These are phyloP conservation scores for Drosophila multiciliata DNA, from an alignment of 2,888 invertebrate species.

Conservation along the genomic window DNA sequence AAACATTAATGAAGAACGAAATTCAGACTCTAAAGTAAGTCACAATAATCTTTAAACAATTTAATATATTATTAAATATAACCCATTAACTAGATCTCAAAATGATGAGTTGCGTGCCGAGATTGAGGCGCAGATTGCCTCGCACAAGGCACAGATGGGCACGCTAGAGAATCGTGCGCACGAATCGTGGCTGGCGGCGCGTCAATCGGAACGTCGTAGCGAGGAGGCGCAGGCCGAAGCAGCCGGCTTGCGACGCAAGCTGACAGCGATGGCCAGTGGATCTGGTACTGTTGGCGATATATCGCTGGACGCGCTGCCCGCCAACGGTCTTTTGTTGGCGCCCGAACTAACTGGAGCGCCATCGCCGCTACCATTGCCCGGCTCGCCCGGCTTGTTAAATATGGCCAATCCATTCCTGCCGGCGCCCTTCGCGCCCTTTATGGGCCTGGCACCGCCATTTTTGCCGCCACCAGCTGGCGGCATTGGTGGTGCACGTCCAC, in stretches of 20 bases:
- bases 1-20: constrained; percentile 91
- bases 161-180: constrained; percentile 93
- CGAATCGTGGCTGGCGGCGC: constrained; percentile 93
- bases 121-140: constrained; percentile 93
- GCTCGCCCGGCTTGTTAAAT: constrained; percentile 83
- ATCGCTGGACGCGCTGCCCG: constrained; percentile 32
- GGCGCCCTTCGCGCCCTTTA: constrained; percentile 87
- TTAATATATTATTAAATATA: not conserved
- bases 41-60: not conserved
- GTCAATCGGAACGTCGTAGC: constrained; percentile 92
- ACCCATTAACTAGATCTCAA: constrained; percentile 84
- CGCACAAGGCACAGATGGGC: constrained; percentile 89
- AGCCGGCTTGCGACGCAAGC: constrained; percentile 88
- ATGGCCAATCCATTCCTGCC: constrained; percentile 86
- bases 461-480: constrained; percentile 85
- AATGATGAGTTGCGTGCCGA: constrained; percentile 90
- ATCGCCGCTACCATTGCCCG: constrained; percentile 84
- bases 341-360: constrained; percentile 76
- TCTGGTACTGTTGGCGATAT: constrained; percentile 30
- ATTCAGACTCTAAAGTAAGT: constrained; percentile 91
- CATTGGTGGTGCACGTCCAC: constrained; percentile 86
- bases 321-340: constrained; percentile 52
- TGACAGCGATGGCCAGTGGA: constrained; percentile 84
- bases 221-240: constrained; percentile 92
- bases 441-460: constrained; percentile 87